Evolutionary conservation across 2,797 vertebrate species (phyloP), one percentile per base, ranked within the genome.

Genomic region (Tarsius wallacei): DNA sequence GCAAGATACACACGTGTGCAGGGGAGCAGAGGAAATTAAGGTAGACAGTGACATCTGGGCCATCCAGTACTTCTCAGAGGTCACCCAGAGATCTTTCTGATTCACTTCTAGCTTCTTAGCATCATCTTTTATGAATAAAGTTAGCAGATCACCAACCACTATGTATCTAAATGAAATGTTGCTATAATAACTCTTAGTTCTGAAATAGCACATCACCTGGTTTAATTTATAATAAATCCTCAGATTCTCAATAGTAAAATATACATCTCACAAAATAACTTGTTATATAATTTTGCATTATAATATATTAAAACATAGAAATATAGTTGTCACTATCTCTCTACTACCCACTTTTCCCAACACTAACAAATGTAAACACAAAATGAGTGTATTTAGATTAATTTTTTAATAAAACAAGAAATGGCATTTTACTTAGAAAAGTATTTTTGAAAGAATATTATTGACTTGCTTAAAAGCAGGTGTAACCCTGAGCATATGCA

Each of bases 401-500:
- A 92, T 26, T 78, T 96, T 96, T 96, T 73, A 90, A 71, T 85
- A 24, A 42, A 83, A 77, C 73, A 92, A 81, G 10, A 78, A 87
- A 95, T 57, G 3, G 2, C 7, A 63, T 85, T 57, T 84, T 57
- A 71, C 61, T 42, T 68, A 49, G 26, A 94, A 81, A 90, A 66
- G 55, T 47, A 51, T 19, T 49, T 80, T 59, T 66, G 55, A 96
- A 42, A 49, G 22, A 55, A 10, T 51, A n/a, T 76, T 33, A 76
- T 4, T 51, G 5, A 87, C 74, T 66, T 94, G 12, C 55, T 86
- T 61, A 85, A 87, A 87, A 77, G 9, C 28, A 57, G 61, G 66
- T 66, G 14, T 5, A 81, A 55, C 14, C 16, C 24, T 42, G 36
- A 82, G 19, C 19, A 88, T 21, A 82, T 47, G 16, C 42, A 24